A percentile compares a stretch with the other conserved stretches of the same genome.
Evolutionary conservation across 2,113 vertebrate genomes (phyloP).

Genomic region (Morone saxatilis): DNA sequence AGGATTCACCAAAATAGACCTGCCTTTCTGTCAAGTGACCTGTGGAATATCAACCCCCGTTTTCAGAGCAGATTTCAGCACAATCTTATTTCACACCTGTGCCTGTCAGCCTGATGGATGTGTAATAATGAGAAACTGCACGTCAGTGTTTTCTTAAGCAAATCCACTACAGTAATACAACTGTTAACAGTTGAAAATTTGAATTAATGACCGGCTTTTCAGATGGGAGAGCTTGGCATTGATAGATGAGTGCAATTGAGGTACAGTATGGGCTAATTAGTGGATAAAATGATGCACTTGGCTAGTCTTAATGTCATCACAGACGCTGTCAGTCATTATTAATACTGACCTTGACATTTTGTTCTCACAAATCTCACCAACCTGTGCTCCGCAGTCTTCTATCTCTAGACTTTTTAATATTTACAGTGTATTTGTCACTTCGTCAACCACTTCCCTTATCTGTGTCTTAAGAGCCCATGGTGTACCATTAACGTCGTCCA

Average conservation of each 20-base stretch:
- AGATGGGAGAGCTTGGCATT: constrained; percentile 58
- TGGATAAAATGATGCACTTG: constrained; percentile 58
- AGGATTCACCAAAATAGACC: constrained; percentile 62
- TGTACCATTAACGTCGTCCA: constrained; percentile 47
- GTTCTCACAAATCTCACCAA: constrained; percentile 4
- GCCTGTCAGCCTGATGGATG: constrained; percentile 34
- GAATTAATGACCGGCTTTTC: constrained; percentile 58
- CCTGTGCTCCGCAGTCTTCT: not conserved
- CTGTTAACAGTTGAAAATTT: constrained; percentile 33
- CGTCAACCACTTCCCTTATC: constrained; percentile 12
- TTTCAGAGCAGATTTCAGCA: constrained; percentile 48
- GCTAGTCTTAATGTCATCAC: constrained; percentile 54
- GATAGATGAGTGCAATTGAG: constrained; percentile 70
- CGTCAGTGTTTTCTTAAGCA: constrained; percentile 26
- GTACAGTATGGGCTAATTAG: constrained; percentile 72
- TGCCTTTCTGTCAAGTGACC: constrained; percentile 58
- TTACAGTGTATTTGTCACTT: constrained; percentile 14
- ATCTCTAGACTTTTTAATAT: not conserved
- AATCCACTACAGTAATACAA: not conserved
- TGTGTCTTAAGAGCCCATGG: constrained; percentile 12
- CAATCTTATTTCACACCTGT: constrained; percentile 39
- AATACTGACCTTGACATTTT: constrained; percentile 66
- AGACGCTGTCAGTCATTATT: constrained; percentile 59
- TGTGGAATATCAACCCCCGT: constrained; percentile 33
- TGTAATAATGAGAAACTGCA: constrained; percentile 35